Percentiles rank a stretch among this genome's conserved stretches.
phyloP scores from a whole-genome alignment of 2,113 vertebrate species.

The Pygoscelis antarcticus region DNA sequence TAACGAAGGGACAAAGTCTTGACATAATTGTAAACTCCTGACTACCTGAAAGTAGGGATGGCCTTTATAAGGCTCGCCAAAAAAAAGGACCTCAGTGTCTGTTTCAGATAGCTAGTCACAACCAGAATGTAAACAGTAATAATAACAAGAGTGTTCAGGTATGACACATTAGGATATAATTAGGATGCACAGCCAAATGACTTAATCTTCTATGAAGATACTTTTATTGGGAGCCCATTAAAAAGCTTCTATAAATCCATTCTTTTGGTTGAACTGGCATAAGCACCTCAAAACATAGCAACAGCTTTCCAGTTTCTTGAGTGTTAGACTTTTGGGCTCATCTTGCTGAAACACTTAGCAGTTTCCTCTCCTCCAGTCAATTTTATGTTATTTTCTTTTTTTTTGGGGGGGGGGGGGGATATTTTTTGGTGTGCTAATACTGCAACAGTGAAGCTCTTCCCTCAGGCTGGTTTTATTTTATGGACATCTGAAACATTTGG shows the following conservation, averaged over 20 bases:
- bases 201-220: neutral
- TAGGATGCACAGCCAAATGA: neutral
- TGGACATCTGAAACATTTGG: conserved; percentile 33
- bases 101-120: neutral
- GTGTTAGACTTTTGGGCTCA: neutral
- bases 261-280: neutral
- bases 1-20: neutral
- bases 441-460: neutral
- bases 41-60: neutral
- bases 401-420: fast-evolving
- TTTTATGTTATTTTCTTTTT: neutral
- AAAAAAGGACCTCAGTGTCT: neutral
- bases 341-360: neutral
- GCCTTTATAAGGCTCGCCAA: neutral
- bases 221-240: neutral
- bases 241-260: neutral
- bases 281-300: neutral
- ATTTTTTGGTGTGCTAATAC: neutral
- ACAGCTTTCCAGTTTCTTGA: neutral
- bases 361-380: neutral
- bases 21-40: neutral
- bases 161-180: neutral
- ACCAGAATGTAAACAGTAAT: neutral
- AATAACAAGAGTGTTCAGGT: neutral
- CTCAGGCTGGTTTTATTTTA: conserved; percentile 6